Base-by-base conservation (phyloP, 2,797 vertebrate genomes). In the Epinephelus awoara region DNA sequence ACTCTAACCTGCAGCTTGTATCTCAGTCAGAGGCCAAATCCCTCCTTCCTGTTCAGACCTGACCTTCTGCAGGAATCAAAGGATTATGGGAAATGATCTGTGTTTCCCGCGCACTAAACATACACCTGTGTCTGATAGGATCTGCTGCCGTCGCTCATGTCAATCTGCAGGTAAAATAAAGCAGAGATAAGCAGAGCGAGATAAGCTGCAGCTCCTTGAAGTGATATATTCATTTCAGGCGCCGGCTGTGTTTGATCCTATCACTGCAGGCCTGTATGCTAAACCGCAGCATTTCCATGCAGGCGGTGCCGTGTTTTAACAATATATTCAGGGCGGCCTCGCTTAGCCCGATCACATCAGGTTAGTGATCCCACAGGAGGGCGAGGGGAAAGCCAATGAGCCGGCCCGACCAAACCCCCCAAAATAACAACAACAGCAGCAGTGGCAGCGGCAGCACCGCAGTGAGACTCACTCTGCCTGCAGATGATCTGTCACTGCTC, bases 351-450 rank as follows among this genome's bases (percentile, higher is more conserved):
- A 83, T 81, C 83, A 64, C 76, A 75, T 84, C 80, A 61, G 70
- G 73, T 70, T 79, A 76, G 63, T 15, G 51, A 86, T 86, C 80
- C 78, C 49, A 2, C 68, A 56, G 72, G 75, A 83, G 42, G 68
- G 23, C 17, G 9, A 80, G 79, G 52, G 23, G 83, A 89, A 85
- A 84, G 71, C 67, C 79, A 82, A 82, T 78, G 79, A 84, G 88
- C 52, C 2, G 15, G 19, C 23, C 56, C 2, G n/a, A 58, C 18
- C 54, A 27, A 64, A 56, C 42, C 73, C 47, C 38, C 51, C 38
- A 67, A 86, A 74, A 75, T 66, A 77, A 62, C 29, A 56, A 27
- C 51, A 40, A 65, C 29, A 56, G 27, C 27, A 5, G 27, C 27
- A 4, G 27, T 2, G 27, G 4, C 52, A 17, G 46, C 54, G 67